Evolutionary conservation across 2,797 vertebrate species (phyloP), one percentile per base, ranked within the genome.

Genomic region (Merluccius polli): DNA sequence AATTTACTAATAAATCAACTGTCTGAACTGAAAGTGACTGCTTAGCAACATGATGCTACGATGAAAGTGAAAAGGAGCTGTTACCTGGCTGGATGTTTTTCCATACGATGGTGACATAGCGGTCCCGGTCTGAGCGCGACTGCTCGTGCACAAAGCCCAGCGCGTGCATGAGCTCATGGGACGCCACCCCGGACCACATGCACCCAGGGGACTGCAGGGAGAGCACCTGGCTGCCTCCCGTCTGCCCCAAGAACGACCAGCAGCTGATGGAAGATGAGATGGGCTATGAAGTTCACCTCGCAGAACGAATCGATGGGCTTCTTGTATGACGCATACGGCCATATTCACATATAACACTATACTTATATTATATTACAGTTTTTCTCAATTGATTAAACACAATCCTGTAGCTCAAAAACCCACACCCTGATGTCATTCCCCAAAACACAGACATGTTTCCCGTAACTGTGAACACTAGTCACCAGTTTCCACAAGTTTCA

Each of bases 81-180:
- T 24, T 32, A 95, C 94, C 92, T 81, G 88, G 79, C n/a, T 92
- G 82, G 74, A 95, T 96, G 89, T 96, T 94, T n/a, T 94, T 90
- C 95, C 94, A 95, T 67, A 95, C 83, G 77, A 97, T 95, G 73
- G 92, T 91, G 65, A 97, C 94, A 0, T 95, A 91, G 63, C 85
- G 81, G 82, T 97, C 95, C 30, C 96, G 88, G 84, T 97, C 96
- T 16, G 95, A 96, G 82, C 95, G 93, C 38, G 93, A 94, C 84
- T 96, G 95, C 38, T 97, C 95, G 0, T 97, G 96, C 24, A 96
- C 91, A 71, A 96, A 96, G n/a, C 96, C 95, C 10, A 97, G 91
- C 11, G 95, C 94, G 0, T 96, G 95, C 84, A 95, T 95, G 44
- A 97, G 84, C 74, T 96, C 95, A 0, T 96, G 95, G 4, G 95